Evolutionary conservation across 2,888 invertebrate species (phyloP).

Genomic region (Dicyrtoma fusca): DNA sequence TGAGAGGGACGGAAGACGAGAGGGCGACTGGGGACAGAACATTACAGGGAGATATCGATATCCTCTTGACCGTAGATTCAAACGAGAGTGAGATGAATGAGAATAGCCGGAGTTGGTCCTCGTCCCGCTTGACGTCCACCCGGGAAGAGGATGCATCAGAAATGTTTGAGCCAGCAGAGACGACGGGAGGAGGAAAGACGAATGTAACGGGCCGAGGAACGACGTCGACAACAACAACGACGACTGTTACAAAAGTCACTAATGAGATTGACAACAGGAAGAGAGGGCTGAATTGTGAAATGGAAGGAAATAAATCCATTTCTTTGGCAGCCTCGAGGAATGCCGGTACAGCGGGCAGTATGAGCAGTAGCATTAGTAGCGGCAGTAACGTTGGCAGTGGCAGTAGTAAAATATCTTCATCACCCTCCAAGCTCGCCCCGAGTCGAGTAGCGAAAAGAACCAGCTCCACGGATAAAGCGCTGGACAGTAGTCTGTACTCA

Average conservation of each 20-base stretch:
- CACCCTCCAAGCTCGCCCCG: conserved; percentile 13
- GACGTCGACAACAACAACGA: not conserved
- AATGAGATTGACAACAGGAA: conserved; percentile 30
- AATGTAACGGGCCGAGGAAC: no score
- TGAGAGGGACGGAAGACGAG: not conserved
- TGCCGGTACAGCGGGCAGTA: no score
- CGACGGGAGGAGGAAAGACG: no score
- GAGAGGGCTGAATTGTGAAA: not conserved
- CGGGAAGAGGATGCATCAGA: no score
- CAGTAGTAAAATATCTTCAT: not conserved
- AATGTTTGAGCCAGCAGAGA: no score
- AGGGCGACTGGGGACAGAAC: not conserved
- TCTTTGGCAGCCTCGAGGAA: no score
- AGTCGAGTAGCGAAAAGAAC: not conserved
- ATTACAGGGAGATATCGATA: no score
- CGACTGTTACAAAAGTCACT: conserved; percentile 8
- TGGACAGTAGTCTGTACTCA: no score
- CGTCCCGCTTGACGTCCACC: not conserved
- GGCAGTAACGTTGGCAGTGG: not conserved
- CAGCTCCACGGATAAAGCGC: conserved; percentile 6
- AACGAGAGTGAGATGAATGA: no score
- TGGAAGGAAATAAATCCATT: no score
- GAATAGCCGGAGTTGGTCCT: not conserved
- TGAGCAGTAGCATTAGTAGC: conserved; percentile 5
- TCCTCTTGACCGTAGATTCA: no score